These are phyloP conservation scores for Actias luna DNA, from an alignment of 2,888 invertebrate genomes.

Conservation along the genomic window DNA sequence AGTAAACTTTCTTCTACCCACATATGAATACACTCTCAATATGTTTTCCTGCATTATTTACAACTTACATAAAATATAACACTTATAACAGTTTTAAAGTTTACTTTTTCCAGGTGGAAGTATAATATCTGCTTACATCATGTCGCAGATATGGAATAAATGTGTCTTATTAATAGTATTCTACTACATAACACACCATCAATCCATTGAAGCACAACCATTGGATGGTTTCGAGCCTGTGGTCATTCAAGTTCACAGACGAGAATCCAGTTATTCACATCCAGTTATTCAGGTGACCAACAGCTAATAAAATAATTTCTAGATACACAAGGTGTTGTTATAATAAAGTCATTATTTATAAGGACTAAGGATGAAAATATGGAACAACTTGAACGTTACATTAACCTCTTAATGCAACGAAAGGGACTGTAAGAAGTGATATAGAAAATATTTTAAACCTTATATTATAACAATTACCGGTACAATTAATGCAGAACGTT, in stretches of 20 bases:
- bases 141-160: constrained; percentile 7
- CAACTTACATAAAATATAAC: not conserved
- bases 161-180: not conserved
- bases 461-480: too few species aligned
- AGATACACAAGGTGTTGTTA: too few species aligned
- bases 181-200: not conserved
- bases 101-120: not conserved
- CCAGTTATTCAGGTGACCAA: constrained; percentile 1
- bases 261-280: constrained; percentile 2
- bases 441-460: too few species aligned
- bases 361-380: too few species aligned
- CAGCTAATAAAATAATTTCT: not conserved
- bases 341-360: too few species aligned
- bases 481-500: too few species aligned
- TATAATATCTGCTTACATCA: not conserved
- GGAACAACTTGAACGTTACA: too few species aligned
- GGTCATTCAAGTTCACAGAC: constrained; percentile 23
- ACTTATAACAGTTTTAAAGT: not conserved
- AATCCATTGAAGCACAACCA: constrained; percentile 19
- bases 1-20: too few species aligned
- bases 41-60: not conserved
- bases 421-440: too few species aligned
- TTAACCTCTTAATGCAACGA: too few species aligned
- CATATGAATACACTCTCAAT: too few species aligned
- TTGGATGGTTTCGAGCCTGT: constrained; percentile 25